phyloP scores from a whole-genome alignment of 2,113 vertebrate species.

The Lepisosteus oculatus region DNA sequence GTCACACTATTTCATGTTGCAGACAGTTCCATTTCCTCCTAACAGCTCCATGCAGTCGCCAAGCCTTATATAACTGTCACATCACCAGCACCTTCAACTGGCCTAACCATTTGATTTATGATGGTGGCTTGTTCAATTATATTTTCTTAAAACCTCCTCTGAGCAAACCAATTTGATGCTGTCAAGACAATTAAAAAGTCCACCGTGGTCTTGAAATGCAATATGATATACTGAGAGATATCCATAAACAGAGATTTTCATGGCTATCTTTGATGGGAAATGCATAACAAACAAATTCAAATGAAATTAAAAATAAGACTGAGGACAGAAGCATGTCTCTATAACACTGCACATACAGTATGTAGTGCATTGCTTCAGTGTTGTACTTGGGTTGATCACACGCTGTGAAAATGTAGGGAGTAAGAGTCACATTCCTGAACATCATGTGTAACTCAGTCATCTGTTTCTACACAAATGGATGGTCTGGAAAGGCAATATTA shows the following conservation, averaged over 20 bases:
- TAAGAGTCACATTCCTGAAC: too few species aligned
- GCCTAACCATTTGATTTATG: constrained; percentile 36
- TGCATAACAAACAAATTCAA: constrained; percentile 1
- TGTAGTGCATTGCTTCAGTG: too few species aligned
- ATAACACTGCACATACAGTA: constrained; percentile 20
- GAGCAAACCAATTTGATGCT: constrained; percentile 19
- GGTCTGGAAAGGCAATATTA: too few species aligned
- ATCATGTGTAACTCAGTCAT: too few species aligned
- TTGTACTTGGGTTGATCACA: too few species aligned
- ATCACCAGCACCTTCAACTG: constrained; percentile 15
- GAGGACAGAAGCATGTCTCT: constrained; percentile 12
- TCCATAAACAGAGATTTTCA: not conserved
- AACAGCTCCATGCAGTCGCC: constrained; percentile 39
- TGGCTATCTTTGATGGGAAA: not conserved
- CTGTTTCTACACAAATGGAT: too few species aligned
- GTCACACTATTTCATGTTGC: constrained; percentile 51
- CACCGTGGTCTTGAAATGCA: constrained; percentile 11
- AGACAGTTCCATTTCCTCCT: constrained; percentile 56
- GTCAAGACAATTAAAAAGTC: constrained; percentile 39
- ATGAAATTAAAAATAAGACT: not conserved
- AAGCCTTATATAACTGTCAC: constrained; percentile 46
- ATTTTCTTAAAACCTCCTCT: constrained; percentile 37
- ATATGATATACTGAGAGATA: constrained; percentile 7
- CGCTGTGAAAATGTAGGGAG: too few species aligned
- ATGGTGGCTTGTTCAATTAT: constrained; percentile 28